Evolutionary conservation across 2,113 vertebrate species (phyloP).

Genomic region (Spizaetus ornatus): DNA sequence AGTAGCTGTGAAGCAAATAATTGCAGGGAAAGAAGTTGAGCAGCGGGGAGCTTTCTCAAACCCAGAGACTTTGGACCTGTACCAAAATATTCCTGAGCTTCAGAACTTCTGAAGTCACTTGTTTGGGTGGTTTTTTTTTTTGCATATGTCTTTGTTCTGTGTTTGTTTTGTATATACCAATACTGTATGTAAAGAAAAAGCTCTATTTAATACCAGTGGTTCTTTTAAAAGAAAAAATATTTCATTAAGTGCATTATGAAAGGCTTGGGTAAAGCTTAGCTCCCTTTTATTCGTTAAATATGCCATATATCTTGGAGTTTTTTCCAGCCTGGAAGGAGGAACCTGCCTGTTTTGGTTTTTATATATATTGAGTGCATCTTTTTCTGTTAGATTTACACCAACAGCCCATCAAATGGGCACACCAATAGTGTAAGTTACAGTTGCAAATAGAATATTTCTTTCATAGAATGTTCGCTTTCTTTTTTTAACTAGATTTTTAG

Average conservation of each 20-base stretch:
- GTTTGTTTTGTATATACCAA: conserved; percentile 23
- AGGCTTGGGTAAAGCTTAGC: neutral
- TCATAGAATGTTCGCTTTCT: neutral
- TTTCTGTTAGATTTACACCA: neutral
- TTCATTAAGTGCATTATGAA: conserved; percentile 20
- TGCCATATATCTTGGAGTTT: neutral
- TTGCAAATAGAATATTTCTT: neutral
- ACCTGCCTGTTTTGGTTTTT: neutral
- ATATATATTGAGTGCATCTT: neutral
- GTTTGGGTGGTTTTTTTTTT: neutral
- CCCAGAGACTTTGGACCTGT: conserved; percentile 89
- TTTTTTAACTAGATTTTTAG: conserved; percentile 8
- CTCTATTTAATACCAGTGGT: conserved; percentile 20
- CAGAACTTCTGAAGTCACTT: conserved; percentile 81
- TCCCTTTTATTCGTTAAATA: neutral
- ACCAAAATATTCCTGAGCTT: conserved; percentile 89
- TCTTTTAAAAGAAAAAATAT: conserved; percentile 2
- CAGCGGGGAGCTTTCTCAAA: conserved; percentile 91
- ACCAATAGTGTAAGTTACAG: neutral
- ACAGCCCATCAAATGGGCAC: neutral
- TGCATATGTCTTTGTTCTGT: neutral
- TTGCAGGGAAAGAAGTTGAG: conserved; percentile 85
- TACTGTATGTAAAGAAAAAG: conserved; percentile 26
- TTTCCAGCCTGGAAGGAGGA: neutral
- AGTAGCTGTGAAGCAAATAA: conserved; percentile 92